These are phyloP conservation scores for Nasonia oneida DNA, from an alignment of 2,888 invertebrate genomes.

Conservation along the genomic window DNA sequence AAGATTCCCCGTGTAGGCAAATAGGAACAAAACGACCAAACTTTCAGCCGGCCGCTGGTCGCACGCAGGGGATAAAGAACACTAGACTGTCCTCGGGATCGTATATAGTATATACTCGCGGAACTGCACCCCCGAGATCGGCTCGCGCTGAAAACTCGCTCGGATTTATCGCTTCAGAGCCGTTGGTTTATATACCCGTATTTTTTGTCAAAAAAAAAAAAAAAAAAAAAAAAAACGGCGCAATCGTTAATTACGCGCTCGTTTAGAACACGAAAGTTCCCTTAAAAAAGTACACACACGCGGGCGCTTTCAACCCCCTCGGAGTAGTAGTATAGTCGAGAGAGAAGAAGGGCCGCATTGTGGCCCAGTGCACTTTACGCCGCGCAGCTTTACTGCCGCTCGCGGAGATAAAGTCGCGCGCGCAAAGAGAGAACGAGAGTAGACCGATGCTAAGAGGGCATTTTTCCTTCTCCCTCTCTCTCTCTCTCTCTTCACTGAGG, in stretches of 20 bases:
- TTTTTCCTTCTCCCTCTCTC: neutral
- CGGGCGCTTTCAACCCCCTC: neutral
- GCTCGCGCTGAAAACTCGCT: constrained; percentile 33
- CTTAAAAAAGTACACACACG: neutral
- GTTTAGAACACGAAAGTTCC: too few relatives aligned
- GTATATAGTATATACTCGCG: constrained; percentile 16
- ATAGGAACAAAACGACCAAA: constrained; percentile 24
- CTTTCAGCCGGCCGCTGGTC: neutral
- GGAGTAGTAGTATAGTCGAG: neutral
- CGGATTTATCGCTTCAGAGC: neutral
- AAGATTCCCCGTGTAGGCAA: constrained; percentile 11
- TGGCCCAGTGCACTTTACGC: constrained; percentile 24
- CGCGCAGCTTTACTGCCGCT: constrained; percentile 17
- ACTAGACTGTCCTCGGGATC: constrained; percentile 36
- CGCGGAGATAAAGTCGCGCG: constrained; percentile 28
- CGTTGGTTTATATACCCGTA: too few relatives aligned
- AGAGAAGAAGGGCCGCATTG: neutral
- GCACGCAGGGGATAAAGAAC: neutral
- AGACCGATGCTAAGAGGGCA: neutral
- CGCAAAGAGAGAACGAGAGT: neutral
- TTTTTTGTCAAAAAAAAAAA: too few relatives aligned
- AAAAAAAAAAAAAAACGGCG: too few relatives aligned
- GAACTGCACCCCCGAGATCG: constrained; percentile 42
- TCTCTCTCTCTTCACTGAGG: neutral
- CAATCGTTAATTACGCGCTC: neutral